A percentile compares a stretch with the other conserved stretches of the same genome.
Conservation (phyloP, 2,888 invertebrate genomes). For the Habrosyne pyritoides region DNA sequence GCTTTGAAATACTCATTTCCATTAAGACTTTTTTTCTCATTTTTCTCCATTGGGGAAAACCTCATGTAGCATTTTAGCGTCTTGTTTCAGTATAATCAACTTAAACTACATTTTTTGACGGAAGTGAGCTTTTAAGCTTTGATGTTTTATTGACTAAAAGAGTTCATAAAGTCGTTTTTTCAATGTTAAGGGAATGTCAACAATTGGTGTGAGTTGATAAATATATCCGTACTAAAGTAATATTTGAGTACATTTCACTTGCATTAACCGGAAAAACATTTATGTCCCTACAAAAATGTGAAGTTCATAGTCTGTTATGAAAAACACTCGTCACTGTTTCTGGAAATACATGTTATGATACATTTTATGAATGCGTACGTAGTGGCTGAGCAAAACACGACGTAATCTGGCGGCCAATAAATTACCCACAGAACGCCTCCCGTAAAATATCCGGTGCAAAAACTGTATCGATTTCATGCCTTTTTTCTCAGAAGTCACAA, state of each 20-base stretch:
- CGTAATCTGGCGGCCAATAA: constrained; percentile 37
- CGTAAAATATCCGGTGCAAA: constrained; percentile 21
- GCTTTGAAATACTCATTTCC: constrained; percentile 50
- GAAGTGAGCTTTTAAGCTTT: background rate
- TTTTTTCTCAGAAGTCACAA: constrained; percentile 24
- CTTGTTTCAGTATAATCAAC: background rate
- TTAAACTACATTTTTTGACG: background rate
- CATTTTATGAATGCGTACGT: constrained; percentile 1
- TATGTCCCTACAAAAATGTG: background rate
- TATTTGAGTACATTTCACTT: too few species aligned
- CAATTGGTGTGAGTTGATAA: too few species aligned
- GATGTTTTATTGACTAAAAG: background rate
- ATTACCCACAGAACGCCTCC: constrained; percentile 20
- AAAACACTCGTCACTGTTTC: background rate
- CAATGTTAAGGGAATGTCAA: too few species aligned
- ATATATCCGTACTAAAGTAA: too few species aligned
- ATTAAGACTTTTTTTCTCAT: constrained; percentile 45
- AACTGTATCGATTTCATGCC: constrained; percentile 31
- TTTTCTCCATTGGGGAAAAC: constrained; percentile 33
- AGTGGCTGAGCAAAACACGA: constrained; percentile 17
- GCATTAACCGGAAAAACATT: too few species aligned
- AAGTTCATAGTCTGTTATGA: background rate
- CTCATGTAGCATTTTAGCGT: background rate
- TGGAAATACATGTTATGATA: background rate
- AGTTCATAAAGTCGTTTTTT: too few species aligned